Evolutionary conservation across 2,113 vertebrate genomes (phyloP).

Genomic region (Rattus rattus): DNA sequence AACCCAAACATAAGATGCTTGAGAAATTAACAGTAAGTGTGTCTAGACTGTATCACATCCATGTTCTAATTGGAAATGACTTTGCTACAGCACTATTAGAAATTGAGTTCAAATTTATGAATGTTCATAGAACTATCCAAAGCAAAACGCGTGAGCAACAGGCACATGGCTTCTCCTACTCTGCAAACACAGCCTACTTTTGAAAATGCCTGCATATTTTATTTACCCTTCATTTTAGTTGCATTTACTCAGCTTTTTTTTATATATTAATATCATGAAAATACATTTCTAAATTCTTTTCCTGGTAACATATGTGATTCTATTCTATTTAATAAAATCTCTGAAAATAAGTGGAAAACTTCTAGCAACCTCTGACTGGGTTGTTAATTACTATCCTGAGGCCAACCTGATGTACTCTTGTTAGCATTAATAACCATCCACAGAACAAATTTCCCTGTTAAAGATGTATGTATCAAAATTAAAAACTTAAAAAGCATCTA

Average conservation of each 20-base stretch:
- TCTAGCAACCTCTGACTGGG: constrained; percentile 84
- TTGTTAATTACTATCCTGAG: constrained; percentile 87
- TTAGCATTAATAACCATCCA: constrained; percentile 71
- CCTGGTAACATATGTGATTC: constrained; percentile 76
- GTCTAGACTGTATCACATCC: background rate
- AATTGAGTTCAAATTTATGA: constrained; percentile 47
- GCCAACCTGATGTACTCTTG: constrained; percentile 83
- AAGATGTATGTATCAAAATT: constrained; percentile 18
- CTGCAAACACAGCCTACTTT: background rate
- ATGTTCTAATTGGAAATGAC: constrained; percentile 16
- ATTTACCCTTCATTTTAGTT: constrained; percentile 1
- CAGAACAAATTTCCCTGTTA: constrained; percentile 40
- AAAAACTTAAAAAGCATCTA: constrained; percentile 32
- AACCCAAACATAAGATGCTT: background rate
- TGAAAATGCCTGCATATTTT: background rate
- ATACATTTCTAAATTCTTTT: constrained; percentile 51
- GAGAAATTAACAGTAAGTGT: background rate
- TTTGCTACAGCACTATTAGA: constrained; percentile 22
- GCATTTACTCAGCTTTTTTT: constrained; percentile 31
- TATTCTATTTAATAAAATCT: constrained; percentile 82
- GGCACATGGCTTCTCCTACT: background rate
- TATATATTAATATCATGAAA: background rate
- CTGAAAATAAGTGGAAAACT: constrained; percentile 83
- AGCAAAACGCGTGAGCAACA: constrained; percentile 39
- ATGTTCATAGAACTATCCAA: background rate